Conservation (phyloP, 2,888 invertebrate species). For the Philhelius pedissequus region DNA sequence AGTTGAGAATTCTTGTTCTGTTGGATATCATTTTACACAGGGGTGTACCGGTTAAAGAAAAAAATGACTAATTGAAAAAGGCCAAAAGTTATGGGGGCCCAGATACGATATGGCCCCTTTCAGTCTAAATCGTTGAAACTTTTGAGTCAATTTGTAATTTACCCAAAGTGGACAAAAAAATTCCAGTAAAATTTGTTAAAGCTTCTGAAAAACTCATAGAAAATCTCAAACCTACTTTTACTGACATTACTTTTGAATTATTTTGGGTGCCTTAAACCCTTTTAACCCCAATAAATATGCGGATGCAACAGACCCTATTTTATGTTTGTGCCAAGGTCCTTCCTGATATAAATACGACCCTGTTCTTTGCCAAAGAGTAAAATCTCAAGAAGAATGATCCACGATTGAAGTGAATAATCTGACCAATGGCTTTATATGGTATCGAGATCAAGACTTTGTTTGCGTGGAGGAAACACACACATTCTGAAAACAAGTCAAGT, state of each 20-base stretch:
- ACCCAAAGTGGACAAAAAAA: no score
- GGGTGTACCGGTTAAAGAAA: not conserved
- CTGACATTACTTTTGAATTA: not conserved
- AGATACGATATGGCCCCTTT: not conserved
- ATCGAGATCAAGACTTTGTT: not conserved
- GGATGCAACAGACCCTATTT: not conserved
- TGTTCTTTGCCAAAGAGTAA: not conserved
- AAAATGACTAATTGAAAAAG: not conserved
- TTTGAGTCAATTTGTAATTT: no score
- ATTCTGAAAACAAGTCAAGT: not conserved
- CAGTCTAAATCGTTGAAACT: no score
- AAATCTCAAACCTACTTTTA: no score
- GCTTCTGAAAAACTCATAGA: no score
- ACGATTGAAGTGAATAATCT: conserved; percentile 27
- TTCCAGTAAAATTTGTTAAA: no score
- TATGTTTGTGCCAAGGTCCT: not conserved
- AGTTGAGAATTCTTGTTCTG: conserved; percentile 39
- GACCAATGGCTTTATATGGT: conserved; percentile 33
- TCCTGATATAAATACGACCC: not conserved
- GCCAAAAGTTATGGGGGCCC: not conserved
- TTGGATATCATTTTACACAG: not conserved
- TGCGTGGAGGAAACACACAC: conserved; percentile 1
- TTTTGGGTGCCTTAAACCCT: not conserved
- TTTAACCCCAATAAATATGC: not conserved
- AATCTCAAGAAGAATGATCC: not conserved